Evolutionary conservation across 2,888 invertebrate species (phyloP).

Genomic region (Drosophila glabriapex): DNA sequence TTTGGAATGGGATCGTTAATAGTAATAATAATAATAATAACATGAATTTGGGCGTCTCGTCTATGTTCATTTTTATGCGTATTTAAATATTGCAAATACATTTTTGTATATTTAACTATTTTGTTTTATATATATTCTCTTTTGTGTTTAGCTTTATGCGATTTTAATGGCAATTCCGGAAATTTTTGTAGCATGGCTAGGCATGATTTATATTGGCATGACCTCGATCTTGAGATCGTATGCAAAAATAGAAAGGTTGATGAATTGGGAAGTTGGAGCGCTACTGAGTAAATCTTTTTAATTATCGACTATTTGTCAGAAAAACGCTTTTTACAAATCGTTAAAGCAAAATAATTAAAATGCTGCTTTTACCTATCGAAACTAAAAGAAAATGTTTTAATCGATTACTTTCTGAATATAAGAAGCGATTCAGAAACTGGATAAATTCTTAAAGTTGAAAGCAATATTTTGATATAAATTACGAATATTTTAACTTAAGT

Average conservation of each 20-base stretch:
- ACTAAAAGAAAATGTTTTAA: not conserved
- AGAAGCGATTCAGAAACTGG: not conserved
- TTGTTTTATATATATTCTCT: not conserved
- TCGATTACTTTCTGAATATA: not conserved
- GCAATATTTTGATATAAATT: not conserved
- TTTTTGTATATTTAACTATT: not conserved
- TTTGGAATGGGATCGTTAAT: slow-evolving; percentile 27
- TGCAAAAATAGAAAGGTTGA: slow-evolving; percentile 44
- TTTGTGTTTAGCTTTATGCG: not conserved
- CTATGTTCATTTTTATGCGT: slow-evolving; percentile 40
- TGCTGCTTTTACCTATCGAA: not conserved
- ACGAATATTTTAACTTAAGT: not conserved
- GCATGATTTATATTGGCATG: slow-evolving; percentile 43
- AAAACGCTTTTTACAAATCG: not conserved
- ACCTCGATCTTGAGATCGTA: slow-evolving; percentile 50
- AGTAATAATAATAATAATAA: not conserved
- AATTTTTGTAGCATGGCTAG: slow-evolving; percentile 23
- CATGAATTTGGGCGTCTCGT: slow-evolving; percentile 10
- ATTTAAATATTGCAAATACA: slow-evolving; percentile 15
- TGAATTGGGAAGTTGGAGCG: slow-evolving; percentile 23
- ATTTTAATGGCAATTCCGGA: slow-evolving; percentile 35
- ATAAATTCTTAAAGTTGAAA: not conserved
- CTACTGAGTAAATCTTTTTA: not conserved
- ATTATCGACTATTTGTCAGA: slow-evolving; percentile 7
- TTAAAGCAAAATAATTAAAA: not conserved